Conservation (phyloP, 2,113 vertebrate species). For the Xenopus borealis region DNA sequence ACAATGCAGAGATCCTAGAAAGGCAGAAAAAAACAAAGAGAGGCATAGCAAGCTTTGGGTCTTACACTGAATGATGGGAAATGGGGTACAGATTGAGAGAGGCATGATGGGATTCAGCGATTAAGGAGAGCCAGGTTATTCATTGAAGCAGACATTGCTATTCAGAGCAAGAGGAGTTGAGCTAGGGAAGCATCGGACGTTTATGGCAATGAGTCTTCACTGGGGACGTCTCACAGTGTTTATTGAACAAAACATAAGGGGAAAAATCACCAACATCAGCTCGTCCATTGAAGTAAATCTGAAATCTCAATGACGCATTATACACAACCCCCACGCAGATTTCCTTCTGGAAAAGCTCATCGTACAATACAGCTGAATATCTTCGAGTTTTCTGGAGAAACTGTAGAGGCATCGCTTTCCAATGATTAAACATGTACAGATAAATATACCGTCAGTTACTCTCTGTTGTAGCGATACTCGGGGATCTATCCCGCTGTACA, state of each 20-base stretch:
- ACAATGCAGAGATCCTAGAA: slow-evolving; percentile 57
- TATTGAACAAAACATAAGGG: not conserved
- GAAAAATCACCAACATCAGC: not conserved
- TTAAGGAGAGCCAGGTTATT: not conserved
- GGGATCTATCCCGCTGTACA: too few species aligned
- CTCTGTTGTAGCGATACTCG: too few species aligned
- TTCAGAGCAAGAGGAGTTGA: not conserved
- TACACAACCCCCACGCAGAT: slow-evolving; percentile 1
- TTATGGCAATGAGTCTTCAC: not conserved
- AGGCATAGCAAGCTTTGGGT: slow-evolving; percentile 62
- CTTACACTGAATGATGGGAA: slow-evolving; percentile 54
- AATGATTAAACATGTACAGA: not conserved
- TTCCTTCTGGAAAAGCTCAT: not conserved
- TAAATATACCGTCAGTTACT: not conserved
- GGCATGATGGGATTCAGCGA: slow-evolving; percentile 18
- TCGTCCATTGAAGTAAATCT: not conserved
- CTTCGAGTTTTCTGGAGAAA: not conserved
- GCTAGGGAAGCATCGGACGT: not conserved
- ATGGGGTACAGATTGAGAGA: slow-evolving; percentile 48
- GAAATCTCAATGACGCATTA: slow-evolving; percentile 23
- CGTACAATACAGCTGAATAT: not conserved
- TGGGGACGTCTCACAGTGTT: slow-evolving; percentile 1
- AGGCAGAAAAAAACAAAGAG: slow-evolving; percentile 35
- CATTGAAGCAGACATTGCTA: slow-evolving; percentile 22
- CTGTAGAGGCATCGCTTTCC: not conserved